phyloP scores from a whole-genome alignment of 1,140 invertebrate genomes.

The Ostrea edulis region DNA sequence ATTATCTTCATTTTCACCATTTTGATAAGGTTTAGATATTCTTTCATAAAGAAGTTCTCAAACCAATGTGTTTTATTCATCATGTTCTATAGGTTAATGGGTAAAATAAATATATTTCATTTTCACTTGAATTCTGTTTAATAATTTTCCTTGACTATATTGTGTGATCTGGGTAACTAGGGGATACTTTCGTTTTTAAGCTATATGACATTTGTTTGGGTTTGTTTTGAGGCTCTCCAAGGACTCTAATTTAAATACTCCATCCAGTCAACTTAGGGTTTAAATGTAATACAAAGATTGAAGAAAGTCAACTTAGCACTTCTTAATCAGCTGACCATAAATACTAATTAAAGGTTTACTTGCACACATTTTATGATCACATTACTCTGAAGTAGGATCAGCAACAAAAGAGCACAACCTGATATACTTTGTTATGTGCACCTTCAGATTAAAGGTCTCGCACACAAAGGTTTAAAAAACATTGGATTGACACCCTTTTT shows the following conservation, averaged over 20 bases:
- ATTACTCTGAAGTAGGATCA: not conserved
- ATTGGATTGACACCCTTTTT: not conserved
- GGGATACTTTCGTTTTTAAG: no score
- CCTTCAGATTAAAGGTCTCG: not conserved
- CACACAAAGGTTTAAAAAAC: not conserved
- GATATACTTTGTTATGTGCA: not conserved
- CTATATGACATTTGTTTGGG: not conserved
- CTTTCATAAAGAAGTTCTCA: no score
- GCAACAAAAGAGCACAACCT: not conserved
- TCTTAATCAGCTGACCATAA: not conserved
- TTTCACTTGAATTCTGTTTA: no score
- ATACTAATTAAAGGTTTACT: constrained; percentile 11
- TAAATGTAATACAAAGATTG: not conserved
- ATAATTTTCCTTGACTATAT: no score
- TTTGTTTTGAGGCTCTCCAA: not conserved
- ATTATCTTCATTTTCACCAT: no score
- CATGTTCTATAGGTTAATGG: no score
- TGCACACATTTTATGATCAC: not conserved
- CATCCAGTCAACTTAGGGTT: not conserved
- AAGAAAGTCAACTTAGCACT: constrained; percentile 1
- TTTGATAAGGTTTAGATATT: no score
- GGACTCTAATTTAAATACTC: not conserved
- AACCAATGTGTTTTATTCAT: no score
- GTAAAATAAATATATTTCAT: no score
- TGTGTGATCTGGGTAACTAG: no score